Evolutionary conservation across 2,888 invertebrate species (phyloP).

Genomic region (Gerris lacustris): DNA sequence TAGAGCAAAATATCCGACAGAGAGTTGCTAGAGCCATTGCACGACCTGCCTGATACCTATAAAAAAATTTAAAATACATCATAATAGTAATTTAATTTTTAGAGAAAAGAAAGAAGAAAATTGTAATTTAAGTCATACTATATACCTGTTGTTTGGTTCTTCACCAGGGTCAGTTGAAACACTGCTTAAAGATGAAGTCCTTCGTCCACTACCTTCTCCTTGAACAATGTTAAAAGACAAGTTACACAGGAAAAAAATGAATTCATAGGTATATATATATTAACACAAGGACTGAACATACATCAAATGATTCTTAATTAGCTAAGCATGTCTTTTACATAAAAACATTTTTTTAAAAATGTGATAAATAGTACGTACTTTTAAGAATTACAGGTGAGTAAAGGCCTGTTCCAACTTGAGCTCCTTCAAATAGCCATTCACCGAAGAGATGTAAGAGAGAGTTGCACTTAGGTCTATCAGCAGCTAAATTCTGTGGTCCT

Average conservation of each 20-base stretch:
- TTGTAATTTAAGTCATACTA: too few relatives aligned
- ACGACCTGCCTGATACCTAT: slow-evolving; percentile 49
- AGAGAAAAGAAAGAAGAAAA: too few relatives aligned
- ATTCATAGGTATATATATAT: too few relatives aligned
- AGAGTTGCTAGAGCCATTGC: slow-evolving; percentile 92
- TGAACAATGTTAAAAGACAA: too few relatives aligned
- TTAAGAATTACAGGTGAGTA: slow-evolving; percentile 16
- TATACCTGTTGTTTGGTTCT: slow-evolving; percentile 1
- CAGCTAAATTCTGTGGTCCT: slow-evolving; percentile 49
- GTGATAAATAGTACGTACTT: not conserved
- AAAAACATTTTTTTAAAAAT: not conserved
- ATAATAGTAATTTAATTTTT: not conserved
- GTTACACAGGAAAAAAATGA: too few relatives aligned
- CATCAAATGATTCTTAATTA: not conserved
- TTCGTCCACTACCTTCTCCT: slow-evolving; percentile 25
- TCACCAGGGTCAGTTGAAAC: slow-evolving; percentile 7
- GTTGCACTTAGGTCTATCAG: slow-evolving; percentile 79
- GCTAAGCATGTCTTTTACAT: not conserved
- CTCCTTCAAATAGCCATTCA: slow-evolving; percentile 92
- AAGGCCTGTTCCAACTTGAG: slow-evolving; percentile 68
- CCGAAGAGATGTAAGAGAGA: slow-evolving; percentile 91
- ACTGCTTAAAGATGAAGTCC: slow-evolving; percentile 22
- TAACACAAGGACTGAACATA: not conserved
- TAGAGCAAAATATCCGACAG: slow-evolving; percentile 90
- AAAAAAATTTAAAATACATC: not conserved